Evolutionary conservation across 2,797 vertebrate species (phyloP).

Genomic region (Apogon talboti): DNA sequence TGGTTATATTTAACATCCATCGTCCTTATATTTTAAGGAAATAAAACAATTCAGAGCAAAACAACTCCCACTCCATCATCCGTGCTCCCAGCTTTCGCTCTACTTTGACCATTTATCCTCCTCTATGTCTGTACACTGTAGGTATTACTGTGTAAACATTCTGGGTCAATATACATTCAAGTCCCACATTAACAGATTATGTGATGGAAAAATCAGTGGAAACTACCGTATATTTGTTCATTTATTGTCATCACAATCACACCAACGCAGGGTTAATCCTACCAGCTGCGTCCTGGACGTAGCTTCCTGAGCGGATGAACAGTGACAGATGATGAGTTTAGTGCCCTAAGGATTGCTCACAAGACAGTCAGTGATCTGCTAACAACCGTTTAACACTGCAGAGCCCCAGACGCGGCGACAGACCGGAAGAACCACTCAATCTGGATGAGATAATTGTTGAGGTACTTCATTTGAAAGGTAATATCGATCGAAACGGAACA

Average conservation of each 20-base stretch:
- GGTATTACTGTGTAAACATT: not conserved
- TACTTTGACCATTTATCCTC: not conserved
- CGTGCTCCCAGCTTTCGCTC: not conserved
- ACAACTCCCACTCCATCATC: not conserved
- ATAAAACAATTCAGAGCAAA: not conserved
- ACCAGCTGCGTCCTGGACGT: conserved; percentile 58
- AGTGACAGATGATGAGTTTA: conserved; percentile 78
- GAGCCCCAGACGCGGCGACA: conserved; percentile 38
- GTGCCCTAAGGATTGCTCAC: conserved; percentile 75
- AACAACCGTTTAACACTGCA: conserved; percentile 64
- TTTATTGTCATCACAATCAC: conserved; percentile 36
- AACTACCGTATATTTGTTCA: conserved; percentile 21
- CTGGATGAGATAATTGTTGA: conserved; percentile 33
- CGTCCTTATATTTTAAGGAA: too few relatives aligned
- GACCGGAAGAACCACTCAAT: conserved; percentile 21
- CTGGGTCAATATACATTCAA: not conserved
- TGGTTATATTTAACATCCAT: too few relatives aligned
- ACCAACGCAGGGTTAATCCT: conserved; percentile 72
- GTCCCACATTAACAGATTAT: conserved; percentile 8
- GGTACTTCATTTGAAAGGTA: conserved; percentile 8
- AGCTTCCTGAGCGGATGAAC: conserved; percentile 73
- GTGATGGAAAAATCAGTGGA: conserved; percentile 15
- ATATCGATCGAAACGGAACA: not conserved
- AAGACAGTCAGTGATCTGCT: conserved; percentile 73
- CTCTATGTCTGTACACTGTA: not conserved